Evolutionary conservation across 2,888 invertebrate species (phyloP).

Genomic region (Digitonthophagus gazella): DNA sequence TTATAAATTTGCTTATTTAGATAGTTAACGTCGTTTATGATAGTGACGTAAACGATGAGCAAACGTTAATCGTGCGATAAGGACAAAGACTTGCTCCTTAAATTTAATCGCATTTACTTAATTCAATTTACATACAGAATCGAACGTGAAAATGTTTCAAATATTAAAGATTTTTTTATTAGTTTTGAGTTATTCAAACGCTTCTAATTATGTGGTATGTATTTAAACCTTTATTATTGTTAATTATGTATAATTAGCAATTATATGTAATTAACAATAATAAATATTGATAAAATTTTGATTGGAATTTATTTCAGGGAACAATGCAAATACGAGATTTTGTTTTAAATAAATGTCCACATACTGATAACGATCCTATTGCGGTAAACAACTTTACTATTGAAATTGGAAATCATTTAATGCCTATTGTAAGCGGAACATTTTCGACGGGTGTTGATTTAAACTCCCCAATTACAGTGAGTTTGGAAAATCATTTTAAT

Average conservation of each 20-base stretch:
- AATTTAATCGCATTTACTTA: not conserved
- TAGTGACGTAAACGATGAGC: no score
- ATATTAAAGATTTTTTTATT: not conserved
- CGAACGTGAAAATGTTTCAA: not conserved
- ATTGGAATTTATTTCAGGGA: slow-evolving; percentile 17
- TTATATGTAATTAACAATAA: no score
- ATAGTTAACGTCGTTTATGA: no score
- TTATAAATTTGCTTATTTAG: no score
- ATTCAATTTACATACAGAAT: not conserved
- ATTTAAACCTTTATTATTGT: no score
- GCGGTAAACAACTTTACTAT: slow-evolving; percentile 28
- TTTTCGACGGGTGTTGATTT: slow-evolving; percentile 31
- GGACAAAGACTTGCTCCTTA: no score
- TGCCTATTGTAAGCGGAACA: slow-evolving; percentile 32
- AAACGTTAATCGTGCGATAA: no score
- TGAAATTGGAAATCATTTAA: slow-evolving; percentile 23
- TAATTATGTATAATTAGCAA: no score
- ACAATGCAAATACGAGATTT: slow-evolving; percentile 29
- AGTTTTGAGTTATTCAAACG: not conserved
- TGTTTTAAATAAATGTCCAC: slow-evolving; percentile 26
- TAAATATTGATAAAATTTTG: not conserved
- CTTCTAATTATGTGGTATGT: not conserved
- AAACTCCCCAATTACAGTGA: slow-evolving; percentile 33
- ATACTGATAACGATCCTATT: slow-evolving; percentile 24
- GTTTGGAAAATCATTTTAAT: not conserved